phyloP scores from a whole-genome alignment of 2,113 vertebrate species.

The Zosterops pallidus region DNA sequence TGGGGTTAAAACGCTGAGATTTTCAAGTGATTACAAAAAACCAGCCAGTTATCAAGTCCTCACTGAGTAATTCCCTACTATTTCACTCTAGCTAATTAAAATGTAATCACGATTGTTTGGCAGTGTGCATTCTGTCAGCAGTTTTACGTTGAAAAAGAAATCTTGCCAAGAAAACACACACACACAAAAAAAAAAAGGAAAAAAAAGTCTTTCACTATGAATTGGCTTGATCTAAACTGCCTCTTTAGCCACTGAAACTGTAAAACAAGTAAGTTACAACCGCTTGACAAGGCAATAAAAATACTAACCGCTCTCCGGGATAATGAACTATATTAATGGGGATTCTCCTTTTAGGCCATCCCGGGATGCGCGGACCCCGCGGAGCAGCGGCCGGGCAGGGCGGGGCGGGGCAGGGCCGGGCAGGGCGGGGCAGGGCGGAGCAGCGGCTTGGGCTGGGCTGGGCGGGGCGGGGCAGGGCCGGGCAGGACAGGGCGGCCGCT shows the following conservation, averaged over 20 bases:
- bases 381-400: too few species aligned
- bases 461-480: too few species aligned
- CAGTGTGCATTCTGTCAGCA: slow-evolving; percentile 66
- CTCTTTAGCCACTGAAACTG: slow-evolving; percentile 55
- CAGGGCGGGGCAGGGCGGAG: neutral
- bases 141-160: slow-evolving; percentile 58
- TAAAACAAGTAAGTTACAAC: slow-evolving; percentile 63
- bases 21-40: slow-evolving; percentile 23
- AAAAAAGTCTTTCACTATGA: slow-evolving; percentile 45
- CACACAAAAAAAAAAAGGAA: neutral
- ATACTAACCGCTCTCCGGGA: neutral
- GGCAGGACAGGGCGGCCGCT: neutral
- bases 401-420: neutral
- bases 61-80: slow-evolving; percentile 65
- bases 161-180: slow-evolving; percentile 54
- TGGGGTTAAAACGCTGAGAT: slow-evolving; percentile 40
- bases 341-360: neutral
- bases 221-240: slow-evolving; percentile 21
- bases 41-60: slow-evolving; percentile 45
- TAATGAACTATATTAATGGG: neutral
- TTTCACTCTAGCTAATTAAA: slow-evolving; percentile 73
- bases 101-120: slow-evolving; percentile 68
- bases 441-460: too few species aligned
- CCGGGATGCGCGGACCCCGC: neutral
- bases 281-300: slow-evolving; percentile 38